Evolutionary conservation across 1,140 invertebrate genomes (phyloP), one percentile per base, ranked within the genome.

Genomic region (Anoplolepis gracilipes): DNA sequence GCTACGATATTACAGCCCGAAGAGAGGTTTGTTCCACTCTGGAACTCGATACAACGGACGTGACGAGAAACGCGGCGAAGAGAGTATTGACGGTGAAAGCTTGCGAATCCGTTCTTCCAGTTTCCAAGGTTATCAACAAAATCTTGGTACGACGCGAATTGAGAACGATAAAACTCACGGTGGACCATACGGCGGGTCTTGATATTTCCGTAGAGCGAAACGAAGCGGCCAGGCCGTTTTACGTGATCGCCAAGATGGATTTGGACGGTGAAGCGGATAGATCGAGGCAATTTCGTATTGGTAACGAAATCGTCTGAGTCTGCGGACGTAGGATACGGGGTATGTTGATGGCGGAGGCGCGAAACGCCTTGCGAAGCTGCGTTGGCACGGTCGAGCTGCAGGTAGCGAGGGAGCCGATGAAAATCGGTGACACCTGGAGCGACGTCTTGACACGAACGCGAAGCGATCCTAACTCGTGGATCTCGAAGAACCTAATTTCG

Each of bases 231-330:
- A 91, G 92, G 36, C 90, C 93, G 1, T 93, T 91, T 46, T 95
- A 93, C 59, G 90, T 95, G 2, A 92, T 95, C n/a, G 91, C 93
- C 0, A 91, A 85, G 46, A 75, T 95, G 49, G 93, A 94, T 39
- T 36, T 81, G 0, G 87, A 90, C 1, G 94, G 94, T 0, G 93
- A 91, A 10, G 94, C 94, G 0, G 88, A 86, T 0, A 93, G 87
- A 53, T 94, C 92, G 0, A 92, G 90, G 22, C 84, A 93, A 2
- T 93, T 96, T 61, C 93, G 94, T 49, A 91, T 96, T 49, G 96
- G 96, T 0, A 97, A 97, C 89, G 97, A 97, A 92, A 95, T 97
- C 36, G 93, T 97, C 16, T 96, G 97, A 87, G 96, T 97, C 16
- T 97, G 96, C 87, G 97, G 97, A 0, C 95, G 95, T 55, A 95